These are phyloP conservation scores for cat (Felis catus) DNA, from an alignment of 2,113 vertebrate species.

Conservation along the genomic window F.catus_Fca126_mat1.0 CM031417.1:45473501-45474000, in stretches of 20 bases:
- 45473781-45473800: neutral
- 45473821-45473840: neutral
- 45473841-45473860: neutral
- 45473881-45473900: neutral
- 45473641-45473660: neutral
- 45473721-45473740: neutral
- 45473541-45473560: neutral
- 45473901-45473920: neutral
- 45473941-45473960: neutral
- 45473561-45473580: neutral
- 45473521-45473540: too few species aligned
- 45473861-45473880: conserved; percentile 20
- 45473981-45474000: neutral
- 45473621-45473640: neutral
- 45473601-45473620: neutral
- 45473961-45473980: neutral
- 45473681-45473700: neutral
- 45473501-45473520: neutral
- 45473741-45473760: neutral
- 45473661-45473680: neutral
- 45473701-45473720: neutral
- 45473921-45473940: conserved; percentile 40
- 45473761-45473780: neutral
- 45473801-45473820: conserved; percentile 17
- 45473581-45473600: neutral